Evolutionary conservation across 2,113 vertebrate species (phyloP).

Genomic region (Sylvilagus bachmani): DNA sequence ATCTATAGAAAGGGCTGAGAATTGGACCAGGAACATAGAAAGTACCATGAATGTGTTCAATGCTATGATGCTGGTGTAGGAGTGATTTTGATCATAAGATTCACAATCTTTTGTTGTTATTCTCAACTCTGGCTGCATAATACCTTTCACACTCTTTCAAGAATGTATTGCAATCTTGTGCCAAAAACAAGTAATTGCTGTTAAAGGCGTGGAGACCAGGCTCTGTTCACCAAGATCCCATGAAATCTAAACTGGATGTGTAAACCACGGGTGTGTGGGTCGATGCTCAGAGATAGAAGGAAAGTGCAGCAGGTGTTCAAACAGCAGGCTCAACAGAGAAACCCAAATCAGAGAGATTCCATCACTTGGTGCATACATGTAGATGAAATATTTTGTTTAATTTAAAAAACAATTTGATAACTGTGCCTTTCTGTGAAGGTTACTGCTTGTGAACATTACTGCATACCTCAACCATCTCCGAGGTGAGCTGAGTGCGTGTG

Average conservation of each 20-base stretch:
- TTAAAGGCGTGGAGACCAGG: background rate
- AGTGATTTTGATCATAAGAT: background rate
- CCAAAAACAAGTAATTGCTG: background rate
- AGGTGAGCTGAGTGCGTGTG: background rate
- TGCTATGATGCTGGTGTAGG: background rate
- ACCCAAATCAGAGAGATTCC: background rate
- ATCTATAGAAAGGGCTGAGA: background rate
- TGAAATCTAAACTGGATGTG: background rate
- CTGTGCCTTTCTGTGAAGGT: background rate
- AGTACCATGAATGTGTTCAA: background rate
- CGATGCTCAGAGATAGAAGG: rapidly evolving
- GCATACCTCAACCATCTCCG: background rate
- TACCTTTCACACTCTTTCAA: background rate
- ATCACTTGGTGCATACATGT: background rate
- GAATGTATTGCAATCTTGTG: background rate
- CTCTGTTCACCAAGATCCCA: background rate
- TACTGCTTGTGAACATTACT: background rate
- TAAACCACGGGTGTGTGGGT: rapidly evolving
- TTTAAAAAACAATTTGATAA: background rate
- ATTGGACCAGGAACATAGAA: background rate
- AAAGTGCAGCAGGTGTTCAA: background rate
- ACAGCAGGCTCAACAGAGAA: background rate
- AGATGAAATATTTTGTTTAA: background rate
- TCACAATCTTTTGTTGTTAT: background rate
- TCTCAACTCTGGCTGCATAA: background rate